A percentile compares a stretch with the other conserved stretches of the same genome.
These are phyloP conservation scores for Danio albolineatus DNA, from an alignment of 2,797 vertebrate species.

Conservation along the genomic window DNA sequence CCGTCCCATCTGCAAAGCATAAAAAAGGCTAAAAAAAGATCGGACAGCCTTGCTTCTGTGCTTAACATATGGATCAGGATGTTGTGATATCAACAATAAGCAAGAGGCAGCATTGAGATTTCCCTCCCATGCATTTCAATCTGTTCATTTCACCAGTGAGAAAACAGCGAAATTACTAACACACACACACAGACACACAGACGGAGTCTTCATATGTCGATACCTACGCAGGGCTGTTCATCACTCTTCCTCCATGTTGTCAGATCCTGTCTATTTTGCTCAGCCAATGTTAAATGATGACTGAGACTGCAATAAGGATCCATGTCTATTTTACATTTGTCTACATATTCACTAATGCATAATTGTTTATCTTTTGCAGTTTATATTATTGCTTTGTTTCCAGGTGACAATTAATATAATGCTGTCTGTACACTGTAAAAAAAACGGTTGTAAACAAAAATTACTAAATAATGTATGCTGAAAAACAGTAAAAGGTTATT, in stretches of 20 bases:
- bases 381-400: not conserved
- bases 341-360: not conserved
- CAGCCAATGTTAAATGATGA: conserved; percentile 13
- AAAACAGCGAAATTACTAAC: conserved; percentile 21
- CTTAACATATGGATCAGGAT: conserved; percentile 58
- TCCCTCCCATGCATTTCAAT: conserved; percentile 56
- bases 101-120: conserved; percentile 47
- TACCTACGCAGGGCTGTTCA: conserved; percentile 29
- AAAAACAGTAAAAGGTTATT: not conserved
- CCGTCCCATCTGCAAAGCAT: too few species aligned
- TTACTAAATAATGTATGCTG: not conserved
- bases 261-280: conserved; percentile 26
- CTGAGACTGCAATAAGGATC: not conserved
- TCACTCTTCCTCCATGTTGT: conserved; percentile 16
- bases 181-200: conserved; percentile 35
- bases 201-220: conserved; percentile 31
- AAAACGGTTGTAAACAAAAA: too few species aligned
- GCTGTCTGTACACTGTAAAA: not conserved
- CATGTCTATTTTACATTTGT: not conserved
- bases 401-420: not conserved
- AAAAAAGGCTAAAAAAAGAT: conserved; percentile 15
- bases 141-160: conserved; percentile 52
- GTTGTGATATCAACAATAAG: conserved; percentile 56
- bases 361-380: not conserved
- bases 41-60: conserved; percentile 52